These are phyloP conservation scores for Girardia tigrina DNA, from an alignment of 2,888 invertebrate genomes.

Conservation along the genomic window DNA sequence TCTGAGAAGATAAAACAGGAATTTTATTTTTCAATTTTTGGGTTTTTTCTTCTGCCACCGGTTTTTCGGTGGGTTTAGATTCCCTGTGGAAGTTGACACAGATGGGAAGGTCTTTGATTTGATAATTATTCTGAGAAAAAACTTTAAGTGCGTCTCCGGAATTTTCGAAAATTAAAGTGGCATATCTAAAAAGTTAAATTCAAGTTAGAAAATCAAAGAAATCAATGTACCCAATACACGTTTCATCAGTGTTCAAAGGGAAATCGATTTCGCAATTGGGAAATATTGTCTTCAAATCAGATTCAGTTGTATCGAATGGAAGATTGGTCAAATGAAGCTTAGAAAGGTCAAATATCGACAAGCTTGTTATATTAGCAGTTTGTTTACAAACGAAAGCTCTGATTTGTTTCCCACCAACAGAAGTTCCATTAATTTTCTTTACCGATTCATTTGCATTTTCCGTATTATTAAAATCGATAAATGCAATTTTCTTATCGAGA, in stretches of 20 bases:
- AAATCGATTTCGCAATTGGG: neutral
- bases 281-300: neutral
- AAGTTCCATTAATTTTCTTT: neutral
- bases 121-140: neutral
- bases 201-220: no score
- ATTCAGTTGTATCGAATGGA: neutral
- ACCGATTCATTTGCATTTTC: neutral
- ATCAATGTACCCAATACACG: neutral
- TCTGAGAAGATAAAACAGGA: no score
- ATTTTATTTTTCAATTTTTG: no score
- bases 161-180: neutral
- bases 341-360: neutral
- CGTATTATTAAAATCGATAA: neutral
- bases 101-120: neutral
- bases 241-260: neutral
- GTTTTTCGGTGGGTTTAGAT: neutral
- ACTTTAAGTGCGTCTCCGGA: neutral
- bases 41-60: no score
- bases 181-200: no score
- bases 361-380: neutral
- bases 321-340: slow-evolving; percentile 11
- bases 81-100: neutral
- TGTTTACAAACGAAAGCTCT: neutral
- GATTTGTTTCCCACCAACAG: neutral
- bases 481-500: neutral